Evolutionary conservation across 1,140 invertebrate species (phyloP), one percentile per base, ranked within the genome.

Genomic region (Drosophila arizonae): DNA sequence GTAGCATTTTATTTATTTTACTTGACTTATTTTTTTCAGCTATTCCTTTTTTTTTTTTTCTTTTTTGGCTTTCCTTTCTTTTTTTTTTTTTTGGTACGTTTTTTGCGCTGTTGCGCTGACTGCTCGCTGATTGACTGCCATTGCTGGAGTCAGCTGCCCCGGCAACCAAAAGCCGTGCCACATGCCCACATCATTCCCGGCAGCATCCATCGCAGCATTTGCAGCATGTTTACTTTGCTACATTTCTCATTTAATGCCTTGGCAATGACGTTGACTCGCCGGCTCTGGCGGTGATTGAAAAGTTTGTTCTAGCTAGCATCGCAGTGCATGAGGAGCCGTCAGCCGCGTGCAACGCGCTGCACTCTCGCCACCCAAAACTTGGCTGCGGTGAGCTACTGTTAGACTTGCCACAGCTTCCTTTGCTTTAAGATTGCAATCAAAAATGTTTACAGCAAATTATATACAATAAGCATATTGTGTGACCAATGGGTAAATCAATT

Each of bases 191-290:
- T 30, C 17, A 17, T n/a, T 15, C 17, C 21, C 15, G 26, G 11
- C 24, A 43, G 10, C 43, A 13, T n/a, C 13, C 26, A 30, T 1
- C 28, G 8, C n/a, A 39, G 28, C 43, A 79, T 69, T 68, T 75
- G 71, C 65, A 67, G 77, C 57, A 80, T 81, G 75, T 82, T 82
- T 82, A 68, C 79, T 78, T 72, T 78, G 78, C 79, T 71, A 75
- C 79, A 81, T 73, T 81, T 81, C 62, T 81, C 79, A 81, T 81
- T 81, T 81, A 81, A 77, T 81, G 70, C 71, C 61, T 74, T 79
- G 77, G 77, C 77, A 79, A 79, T 79, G 77, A 79, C 77, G 78
- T 77, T 81, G 58, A 63, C 58, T 64, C 61, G 72, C 66, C 66
- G 61, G 50, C 61, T 58, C 60, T 76, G 78, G 70, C 71, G 75